phyloP scores from a whole-genome alignment of 2,113 vertebrate genomes.

The Gnathonemus echidnorhynchus region DNA sequence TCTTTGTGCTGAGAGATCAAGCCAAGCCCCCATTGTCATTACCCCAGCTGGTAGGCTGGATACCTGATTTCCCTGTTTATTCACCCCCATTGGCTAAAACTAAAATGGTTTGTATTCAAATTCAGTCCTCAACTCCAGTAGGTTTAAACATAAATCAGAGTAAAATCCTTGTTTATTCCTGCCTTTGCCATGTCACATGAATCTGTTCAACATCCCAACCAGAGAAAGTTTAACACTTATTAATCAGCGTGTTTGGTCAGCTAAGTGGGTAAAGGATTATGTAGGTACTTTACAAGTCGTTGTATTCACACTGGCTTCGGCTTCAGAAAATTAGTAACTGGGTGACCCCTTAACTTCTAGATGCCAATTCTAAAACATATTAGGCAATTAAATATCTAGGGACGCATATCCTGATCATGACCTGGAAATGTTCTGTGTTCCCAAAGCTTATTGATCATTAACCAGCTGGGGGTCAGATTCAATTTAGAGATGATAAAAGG shows the following conservation, averaged over 20 bases:
- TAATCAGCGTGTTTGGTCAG: neutral
- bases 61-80: neutral
- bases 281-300: neutral
- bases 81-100: neutral
- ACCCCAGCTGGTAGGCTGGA: neutral
- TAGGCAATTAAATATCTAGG: neutral
- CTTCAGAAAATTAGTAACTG: neutral
- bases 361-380: neutral
- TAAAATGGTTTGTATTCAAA: neutral
- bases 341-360: neutral
- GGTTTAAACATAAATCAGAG: neutral
- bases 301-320: neutral
- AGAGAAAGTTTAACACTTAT: neutral
- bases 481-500: neutral
- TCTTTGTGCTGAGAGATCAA: neutral
- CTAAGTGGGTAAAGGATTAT: neutral
- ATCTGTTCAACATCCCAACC: neutral
- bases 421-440: neutral
- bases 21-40: neutral
- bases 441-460: neutral
- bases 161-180: neutral
- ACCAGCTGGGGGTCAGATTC: neutral
- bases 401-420: neutral
- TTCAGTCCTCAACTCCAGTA: neutral
- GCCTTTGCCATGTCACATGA: neutral